Percentiles rank a stretch among this genome's conserved stretches.
Evolutionary conservation across 2,797 vertebrate species (phyloP).

Genomic region (Crocidura indochinensis): DNA sequence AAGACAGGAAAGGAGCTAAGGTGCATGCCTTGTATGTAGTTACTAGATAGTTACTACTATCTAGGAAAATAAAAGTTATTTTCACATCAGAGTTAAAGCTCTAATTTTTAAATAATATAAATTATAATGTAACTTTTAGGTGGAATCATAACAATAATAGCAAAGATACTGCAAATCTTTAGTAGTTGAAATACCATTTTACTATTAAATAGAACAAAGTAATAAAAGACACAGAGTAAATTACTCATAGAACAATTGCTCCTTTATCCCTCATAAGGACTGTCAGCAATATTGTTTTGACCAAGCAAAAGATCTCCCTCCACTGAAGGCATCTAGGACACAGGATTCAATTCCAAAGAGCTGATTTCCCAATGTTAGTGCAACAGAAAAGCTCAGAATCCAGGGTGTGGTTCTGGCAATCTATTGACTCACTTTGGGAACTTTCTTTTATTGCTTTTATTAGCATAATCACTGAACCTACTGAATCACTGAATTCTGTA

Average conservation of each 20-base stretch:
- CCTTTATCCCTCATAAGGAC: neutral
- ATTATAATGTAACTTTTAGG: neutral
- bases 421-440: neutral
- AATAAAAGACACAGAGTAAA: conserved; percentile 36
- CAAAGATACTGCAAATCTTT: conserved; percentile 24
- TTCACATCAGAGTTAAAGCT: too few species aligned
- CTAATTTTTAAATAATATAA: neutral
- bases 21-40: too few species aligned
- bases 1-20: too few species aligned
- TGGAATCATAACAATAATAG: conserved; percentile 33
- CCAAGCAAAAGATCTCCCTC: neutral
- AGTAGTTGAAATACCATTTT: conserved; percentile 9
- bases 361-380: neutral
- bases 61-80: neutral
- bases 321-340: too few species aligned
- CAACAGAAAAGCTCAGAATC: neutral
- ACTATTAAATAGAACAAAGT: conserved; percentile 1
- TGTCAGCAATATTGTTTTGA: neutral
- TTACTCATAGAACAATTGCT: neutral
- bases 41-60: neutral
- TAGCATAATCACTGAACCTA: conserved; percentile 13
- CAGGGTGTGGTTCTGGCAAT: neutral
- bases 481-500: neutral
- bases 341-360: neutral
- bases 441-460: conserved; percentile 43